A percentile compares a stretch with the other conserved stretches of the same genome.
Evolutionary conservation across 2,113 vertebrate genomes (phyloP).

Genomic region (Sula dactylatra): DNA sequence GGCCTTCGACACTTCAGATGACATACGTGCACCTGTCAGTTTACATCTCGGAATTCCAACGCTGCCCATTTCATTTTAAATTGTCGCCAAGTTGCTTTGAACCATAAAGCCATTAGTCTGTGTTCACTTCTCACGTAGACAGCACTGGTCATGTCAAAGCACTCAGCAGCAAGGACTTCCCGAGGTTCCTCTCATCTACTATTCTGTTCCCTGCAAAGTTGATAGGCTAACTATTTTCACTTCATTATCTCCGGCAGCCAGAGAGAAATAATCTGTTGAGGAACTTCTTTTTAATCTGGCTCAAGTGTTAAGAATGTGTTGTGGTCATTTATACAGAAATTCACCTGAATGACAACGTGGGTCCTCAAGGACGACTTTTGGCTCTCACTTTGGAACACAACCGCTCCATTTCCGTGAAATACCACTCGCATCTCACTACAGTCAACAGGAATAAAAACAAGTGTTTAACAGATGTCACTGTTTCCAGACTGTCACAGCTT

Average conservation of each 20-base stretch:
- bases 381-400: neutral
- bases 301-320: neutral
- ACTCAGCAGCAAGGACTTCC: neutral
- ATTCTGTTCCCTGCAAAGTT: neutral
- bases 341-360: neutral
- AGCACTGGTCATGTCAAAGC: neutral
- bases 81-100: neutral
- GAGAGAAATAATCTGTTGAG: neutral
- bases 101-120: neutral
- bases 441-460: neutral
- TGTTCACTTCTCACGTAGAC: neutral
- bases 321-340: neutral
- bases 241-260: neutral
- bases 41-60: neutral
- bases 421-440: neutral
- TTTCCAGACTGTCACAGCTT: slow-evolving; percentile 17
- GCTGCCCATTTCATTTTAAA: neutral
- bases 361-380: neutral
- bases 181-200: neutral
- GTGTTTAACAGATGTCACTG: neutral
- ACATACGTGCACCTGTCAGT: neutral
- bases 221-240: neutral
- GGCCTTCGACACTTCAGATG: neutral
- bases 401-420: neutral
- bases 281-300: neutral